Evolutionary conservation across 2,113 vertebrate species (phyloP).

Genomic region (Hippocampus barbouri): DNA sequence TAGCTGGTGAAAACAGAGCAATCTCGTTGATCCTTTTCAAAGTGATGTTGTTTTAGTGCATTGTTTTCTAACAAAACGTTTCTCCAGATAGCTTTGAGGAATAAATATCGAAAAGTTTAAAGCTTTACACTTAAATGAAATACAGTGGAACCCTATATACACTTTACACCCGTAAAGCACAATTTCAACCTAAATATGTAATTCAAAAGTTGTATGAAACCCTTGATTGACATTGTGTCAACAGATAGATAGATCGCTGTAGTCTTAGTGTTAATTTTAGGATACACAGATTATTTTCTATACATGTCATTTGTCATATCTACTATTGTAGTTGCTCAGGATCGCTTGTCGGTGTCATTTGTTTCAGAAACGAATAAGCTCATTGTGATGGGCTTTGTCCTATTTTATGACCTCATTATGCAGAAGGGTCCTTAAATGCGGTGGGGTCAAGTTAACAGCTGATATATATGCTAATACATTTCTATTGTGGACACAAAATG

Average conservation of each 20-base stretch:
- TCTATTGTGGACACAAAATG: neutral
- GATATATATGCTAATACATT: neutral
- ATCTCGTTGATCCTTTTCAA: neutral
- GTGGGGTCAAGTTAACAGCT: slow-evolving; percentile 22
- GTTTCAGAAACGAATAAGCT: slow-evolving; percentile 43
- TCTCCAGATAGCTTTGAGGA: neutral
- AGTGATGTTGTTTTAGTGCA: neutral
- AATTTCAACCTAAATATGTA: too few species aligned
- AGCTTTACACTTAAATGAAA: neutral
- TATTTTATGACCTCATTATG: slow-evolving; percentile 50
- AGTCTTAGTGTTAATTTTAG: neutral
- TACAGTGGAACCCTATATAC: neutral
- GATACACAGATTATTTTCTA: too few species aligned
- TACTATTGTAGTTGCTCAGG: slow-evolving; percentile 32
- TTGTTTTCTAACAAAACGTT: neutral
- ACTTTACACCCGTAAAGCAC: neutral
- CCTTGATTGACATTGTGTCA: neutral
- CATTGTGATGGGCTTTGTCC: slow-evolving; percentile 46
- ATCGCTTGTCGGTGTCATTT: slow-evolving; percentile 23
- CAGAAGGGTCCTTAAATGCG: slow-evolving; percentile 32
- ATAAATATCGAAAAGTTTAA: neutral
- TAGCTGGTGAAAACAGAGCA: neutral
- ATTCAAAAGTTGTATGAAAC: neutral
- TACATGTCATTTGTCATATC: slow-evolving; percentile 10
- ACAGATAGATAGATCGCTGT: neutral